Evolutionary conservation across 2,113 vertebrate species (phyloP).

Genomic region (Protobothrops flavoviridis): DNA sequence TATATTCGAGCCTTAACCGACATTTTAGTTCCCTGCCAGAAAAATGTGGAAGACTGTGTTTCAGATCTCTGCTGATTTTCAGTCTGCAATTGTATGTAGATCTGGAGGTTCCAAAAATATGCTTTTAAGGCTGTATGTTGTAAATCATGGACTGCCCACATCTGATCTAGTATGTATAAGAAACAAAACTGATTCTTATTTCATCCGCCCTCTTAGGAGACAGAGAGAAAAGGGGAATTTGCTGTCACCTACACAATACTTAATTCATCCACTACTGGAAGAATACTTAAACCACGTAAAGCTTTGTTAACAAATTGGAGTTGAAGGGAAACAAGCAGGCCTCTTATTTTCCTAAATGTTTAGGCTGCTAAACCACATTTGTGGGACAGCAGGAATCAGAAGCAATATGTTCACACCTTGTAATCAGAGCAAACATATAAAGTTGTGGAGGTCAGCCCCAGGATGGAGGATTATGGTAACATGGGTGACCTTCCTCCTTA

Average conservation of each 20-base stretch:
- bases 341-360: not conserved
- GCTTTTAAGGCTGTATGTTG: not conserved
- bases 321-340: not conserved
- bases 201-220: not conserved
- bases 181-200: not conserved
- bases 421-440: not conserved
- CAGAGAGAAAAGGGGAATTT: not conserved
- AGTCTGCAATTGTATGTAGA: not conserved
- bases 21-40: not conserved
- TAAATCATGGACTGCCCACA: not conserved
- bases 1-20: not conserved
- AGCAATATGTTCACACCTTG: not conserved
- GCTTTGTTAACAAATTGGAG: not conserved
- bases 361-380: not conserved
- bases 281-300: not conserved
- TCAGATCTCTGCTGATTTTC: not conserved
- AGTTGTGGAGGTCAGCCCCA: not conserved
- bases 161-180: not conserved
- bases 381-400: not conserved
- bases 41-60: not conserved
- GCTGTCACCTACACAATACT: not conserved
- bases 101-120: not conserved
- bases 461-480: not conserved
- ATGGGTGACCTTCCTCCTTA: not conserved
- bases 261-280: not conserved